Evolutionary conservation across 2,797 vertebrate genomes (phyloP), one percentile per base, ranked within the genome.

Genomic region (Hemibagrus guttatus): DNA sequence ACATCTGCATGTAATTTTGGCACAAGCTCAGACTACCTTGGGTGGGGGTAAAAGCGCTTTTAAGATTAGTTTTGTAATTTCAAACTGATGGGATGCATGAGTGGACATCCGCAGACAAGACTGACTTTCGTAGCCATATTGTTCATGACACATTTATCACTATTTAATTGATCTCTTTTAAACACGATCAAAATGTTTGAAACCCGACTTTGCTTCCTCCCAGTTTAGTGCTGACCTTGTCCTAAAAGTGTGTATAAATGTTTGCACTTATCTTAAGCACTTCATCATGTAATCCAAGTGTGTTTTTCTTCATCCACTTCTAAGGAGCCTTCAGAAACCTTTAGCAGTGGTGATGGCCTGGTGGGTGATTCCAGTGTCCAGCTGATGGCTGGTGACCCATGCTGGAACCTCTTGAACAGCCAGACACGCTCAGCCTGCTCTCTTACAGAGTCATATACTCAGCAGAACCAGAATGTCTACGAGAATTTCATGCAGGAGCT

Each of bases 401-500:
- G 96, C 83, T 95, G 94, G 0, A 92, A 93, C 74, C 96, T 95
- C 8, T 83, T 87, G 31, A 81, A 85, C 86, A 88, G 72, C 89
- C 96, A 94, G 0, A 80, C 91, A 83, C 89, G 93, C 81, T 89
- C 94, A 5, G 93, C 95, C 88, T 93, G 93, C 0, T 87, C 76
- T 7, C 92, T 93, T 54, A 95, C 91, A 0, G 95, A 89, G 0
- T 91, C 95, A 23, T 94, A 94, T 87, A 92, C 92, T 0, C 91
- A 89, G 72, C 91, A 89, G 26, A 87, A 81, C 72, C 89, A 87
- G 64, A 97, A 97, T 89, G 95, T 99, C 89, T 99, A 98, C 0
- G 94, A 98, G 71, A 98, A 96, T 89, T 99, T 98, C 94, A 98
- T 97, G 97, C 94, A 96, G 5, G 97, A 98, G 92, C 90, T 98